Conservation (phyloP, 1,140 invertebrate genomes). For the Conus betulinus region DNA sequence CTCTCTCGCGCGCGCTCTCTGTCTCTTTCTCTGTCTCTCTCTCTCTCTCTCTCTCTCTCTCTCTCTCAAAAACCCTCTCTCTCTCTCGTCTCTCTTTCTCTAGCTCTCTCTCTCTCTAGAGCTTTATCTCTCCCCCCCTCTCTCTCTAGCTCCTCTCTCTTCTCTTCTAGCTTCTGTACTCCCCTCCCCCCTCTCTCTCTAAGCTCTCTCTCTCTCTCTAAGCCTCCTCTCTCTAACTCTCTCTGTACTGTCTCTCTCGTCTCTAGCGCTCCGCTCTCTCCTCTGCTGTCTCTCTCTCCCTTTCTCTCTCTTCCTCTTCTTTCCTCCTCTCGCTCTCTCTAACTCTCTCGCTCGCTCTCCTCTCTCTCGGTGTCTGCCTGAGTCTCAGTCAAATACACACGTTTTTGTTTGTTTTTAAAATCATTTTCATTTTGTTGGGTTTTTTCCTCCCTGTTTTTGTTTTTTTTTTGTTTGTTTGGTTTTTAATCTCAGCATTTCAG, state of each 20-base stretch:
- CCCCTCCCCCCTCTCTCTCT: too few relatives aligned
- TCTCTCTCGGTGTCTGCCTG: neutral
- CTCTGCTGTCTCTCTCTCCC: neutral
- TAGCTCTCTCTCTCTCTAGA: too few relatives aligned
- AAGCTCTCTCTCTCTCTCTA: too few relatives aligned
- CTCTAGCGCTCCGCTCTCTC: neutral
- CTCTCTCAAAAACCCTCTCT: neutral
- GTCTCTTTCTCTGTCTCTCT: neutral
- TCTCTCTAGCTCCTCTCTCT: neutral
- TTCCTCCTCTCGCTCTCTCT: too few relatives aligned
- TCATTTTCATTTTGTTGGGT: neutral
- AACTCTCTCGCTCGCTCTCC: too few relatives aligned
- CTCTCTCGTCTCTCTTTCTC: neutral
- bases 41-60: neutral
- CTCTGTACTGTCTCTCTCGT: neutral
- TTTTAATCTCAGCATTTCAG: too few relatives aligned
- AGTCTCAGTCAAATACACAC: neutral
- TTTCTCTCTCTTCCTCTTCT: too few relatives aligned
- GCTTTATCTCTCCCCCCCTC: too few relatives aligned
- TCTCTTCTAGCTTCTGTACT: slow-evolving; percentile 5
- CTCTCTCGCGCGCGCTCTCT: neutral
- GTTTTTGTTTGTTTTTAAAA: too few relatives aligned
- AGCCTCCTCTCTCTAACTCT: neutral
- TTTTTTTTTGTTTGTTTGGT: too few relatives aligned
- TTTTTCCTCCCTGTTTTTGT: neutral